Evolutionary conservation across 2,797 vertebrate species (phyloP).

Genomic region (Pangasius macronema): DNA sequence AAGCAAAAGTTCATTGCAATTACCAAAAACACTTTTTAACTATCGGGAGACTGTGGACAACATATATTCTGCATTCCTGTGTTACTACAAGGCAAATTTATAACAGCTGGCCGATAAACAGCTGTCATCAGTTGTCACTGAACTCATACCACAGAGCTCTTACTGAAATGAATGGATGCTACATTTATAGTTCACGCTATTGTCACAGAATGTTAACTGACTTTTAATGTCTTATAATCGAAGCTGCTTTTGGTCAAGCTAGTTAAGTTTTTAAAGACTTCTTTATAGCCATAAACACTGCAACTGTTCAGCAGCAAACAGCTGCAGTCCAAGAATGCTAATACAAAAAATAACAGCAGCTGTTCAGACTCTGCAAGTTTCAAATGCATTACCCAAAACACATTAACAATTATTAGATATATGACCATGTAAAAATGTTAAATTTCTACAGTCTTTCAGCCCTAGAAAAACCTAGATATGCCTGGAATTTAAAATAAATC

Average conservation of each 20-base stretch:
- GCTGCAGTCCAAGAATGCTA: constrained; percentile 23
- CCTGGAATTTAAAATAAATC: background rate
- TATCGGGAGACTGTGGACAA: background rate
- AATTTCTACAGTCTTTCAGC: background rate
- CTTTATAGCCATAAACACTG: constrained; percentile 15
- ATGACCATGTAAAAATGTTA: background rate
- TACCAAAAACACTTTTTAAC: background rate
- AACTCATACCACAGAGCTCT: constrained; percentile 23
- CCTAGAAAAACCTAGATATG: background rate
- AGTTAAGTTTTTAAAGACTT: background rate
- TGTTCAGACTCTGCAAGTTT: background rate
- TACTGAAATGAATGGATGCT: background rate
- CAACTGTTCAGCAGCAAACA: constrained; percentile 33
- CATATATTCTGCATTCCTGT: constrained; percentile 4
- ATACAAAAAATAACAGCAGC: constrained; percentile 18
- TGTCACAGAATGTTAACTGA: constrained; percentile 17
- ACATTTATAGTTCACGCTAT: constrained; percentile 30
- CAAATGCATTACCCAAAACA: background rate
- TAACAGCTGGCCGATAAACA: constrained; percentile 9
- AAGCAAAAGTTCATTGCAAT: background rate
- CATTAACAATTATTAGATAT: background rate
- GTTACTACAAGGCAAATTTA: constrained; percentile 1
- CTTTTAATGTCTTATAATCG: constrained; percentile 27
- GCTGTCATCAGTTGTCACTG: constrained; percentile 27
- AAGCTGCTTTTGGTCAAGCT: constrained; percentile 32